A percentile compares a stretch with the other conserved stretches of the same genome.
Evolutionary conservation across 2,888 invertebrate genomes (phyloP).

Genomic region (Malthinus seriepunctatus): DNA sequence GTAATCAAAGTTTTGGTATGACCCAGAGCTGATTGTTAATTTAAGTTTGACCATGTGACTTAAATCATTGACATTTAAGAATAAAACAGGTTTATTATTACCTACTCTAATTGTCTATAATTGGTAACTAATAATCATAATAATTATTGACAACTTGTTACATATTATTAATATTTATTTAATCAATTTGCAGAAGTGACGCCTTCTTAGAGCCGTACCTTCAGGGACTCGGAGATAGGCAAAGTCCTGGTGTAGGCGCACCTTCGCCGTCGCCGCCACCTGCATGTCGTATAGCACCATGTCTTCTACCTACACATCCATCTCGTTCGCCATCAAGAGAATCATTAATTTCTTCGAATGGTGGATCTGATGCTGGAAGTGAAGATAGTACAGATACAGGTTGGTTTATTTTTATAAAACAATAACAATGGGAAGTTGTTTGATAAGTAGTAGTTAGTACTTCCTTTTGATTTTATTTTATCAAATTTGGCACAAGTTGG

Average conservation of each 20-base stretch:
- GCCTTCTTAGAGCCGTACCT: constrained; percentile 77
- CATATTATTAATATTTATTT: neutral
- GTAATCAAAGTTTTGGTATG: too few species aligned
- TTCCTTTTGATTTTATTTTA: too few species aligned
- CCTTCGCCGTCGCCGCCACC: constrained; percentile 56
- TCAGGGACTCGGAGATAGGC: constrained; percentile 61
- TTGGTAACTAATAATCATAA: constrained; percentile 2
- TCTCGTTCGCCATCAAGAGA: constrained; percentile 59
- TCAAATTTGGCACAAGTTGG: too few species aligned
- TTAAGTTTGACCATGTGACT: too few species aligned
- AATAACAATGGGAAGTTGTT: too few species aligned
- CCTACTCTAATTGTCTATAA: neutral
- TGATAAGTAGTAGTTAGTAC: too few species aligned
- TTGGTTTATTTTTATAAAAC: constrained; percentile 17
- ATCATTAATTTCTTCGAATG: constrained; percentile 66
- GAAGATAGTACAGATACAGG: constrained; percentile 57
- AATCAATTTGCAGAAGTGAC: constrained; percentile 65
- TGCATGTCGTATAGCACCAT: constrained; percentile 39
- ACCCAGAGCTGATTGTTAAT: too few species aligned
- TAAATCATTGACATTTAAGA: too few species aligned
- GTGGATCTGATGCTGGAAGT: constrained; percentile 60
- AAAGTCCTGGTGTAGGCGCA: constrained; percentile 50
- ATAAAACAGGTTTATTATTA: neutral
- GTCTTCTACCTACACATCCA: constrained; percentile 47
- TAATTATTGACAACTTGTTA: constrained; percentile 3